Base-by-base conservation (phyloP, 1,140 invertebrate genomes). In the Leptopilina boulardi region DNA sequence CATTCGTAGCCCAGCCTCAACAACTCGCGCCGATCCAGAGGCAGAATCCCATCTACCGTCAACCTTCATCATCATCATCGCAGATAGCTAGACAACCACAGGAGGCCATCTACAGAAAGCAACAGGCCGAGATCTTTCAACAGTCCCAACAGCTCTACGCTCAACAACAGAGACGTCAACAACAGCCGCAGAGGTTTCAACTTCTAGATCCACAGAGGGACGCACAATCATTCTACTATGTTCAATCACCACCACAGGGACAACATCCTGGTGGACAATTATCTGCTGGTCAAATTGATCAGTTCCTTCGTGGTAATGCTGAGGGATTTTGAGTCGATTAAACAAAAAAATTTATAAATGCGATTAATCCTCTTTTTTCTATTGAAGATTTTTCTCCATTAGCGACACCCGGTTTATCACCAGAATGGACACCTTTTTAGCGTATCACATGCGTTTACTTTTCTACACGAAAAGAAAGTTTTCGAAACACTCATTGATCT, bases 101-200 rank as follows among this genome's bases (percentile, higher is more conserved):
- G 30, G 94, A 95, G 84, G 93, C 94, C 26, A 88, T 93, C 11
- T 95, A 95, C 86, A 94, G 95, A 82, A 93, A 95, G 73, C 94
- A 95, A 83, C 94, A 95, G 85, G 87, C 93, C 0, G 93, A 95
- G 59, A 87, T 93, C 13, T 91, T 95, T 82, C 93, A 94, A 76
- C 95, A 94, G 83, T 95, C 94, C 0, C 94, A 94, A 76, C 94
- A 96, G 84, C 88, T 95, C 4, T 96, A 93, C 85, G 93, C 94
- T 2, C 94, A 95, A 80, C 94, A 95, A 79, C 94, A 95, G 78
- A 92, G 94, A 78, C 85, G 93, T 8, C 93, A 94, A 74, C 93
- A 94, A 74, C 92, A 90, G 82, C 83, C 86, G 0, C 91, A 93
- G 70, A 88, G 86, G 84, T 91, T 87, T 80, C 91, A 87, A 77